These are phyloP conservation scores for Asobara japonica DNA, from an alignment of 1,140 invertebrate genomes.

Conservation along the genomic window DNA sequence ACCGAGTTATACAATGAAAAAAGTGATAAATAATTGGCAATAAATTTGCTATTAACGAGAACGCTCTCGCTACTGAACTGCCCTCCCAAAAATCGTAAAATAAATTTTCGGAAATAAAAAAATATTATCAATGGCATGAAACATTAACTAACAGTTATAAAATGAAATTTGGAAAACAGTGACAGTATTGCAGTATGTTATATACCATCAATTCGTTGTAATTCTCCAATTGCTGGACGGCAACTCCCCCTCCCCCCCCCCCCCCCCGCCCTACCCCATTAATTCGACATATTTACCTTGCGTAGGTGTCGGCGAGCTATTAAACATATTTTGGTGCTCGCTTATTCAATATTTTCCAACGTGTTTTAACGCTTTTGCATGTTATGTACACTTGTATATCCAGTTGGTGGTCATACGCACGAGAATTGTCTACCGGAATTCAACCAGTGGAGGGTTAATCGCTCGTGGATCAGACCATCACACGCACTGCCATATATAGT, in stretches of 20 bases:
- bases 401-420: background rate
- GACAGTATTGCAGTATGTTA: background rate
- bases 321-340: conserved; percentile 10
- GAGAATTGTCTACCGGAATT: conserved; percentile 20
- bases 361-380: background rate
- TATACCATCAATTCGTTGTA: conserved; percentile 12
- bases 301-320: conserved; percentile 12
- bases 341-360: conserved; percentile 16
- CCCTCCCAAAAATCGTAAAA: background rate
- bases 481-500: background rate
- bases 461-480: conserved; percentile 25
- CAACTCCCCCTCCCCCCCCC: too few species aligned
- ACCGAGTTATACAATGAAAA: background rate
- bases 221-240: background rate
- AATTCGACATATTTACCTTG: conserved; percentile 15
- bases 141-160: conserved; percentile 19
- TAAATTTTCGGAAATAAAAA: background rate
- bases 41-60: background rate
- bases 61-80: background rate
- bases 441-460: conserved; percentile 26
- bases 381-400: background rate
- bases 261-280: too few species aligned
- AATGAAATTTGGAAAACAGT: conserved; percentile 3
- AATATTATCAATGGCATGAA: background rate
- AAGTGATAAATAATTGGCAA: background rate